Evolutionary conservation across 2,113 vertebrate species (phyloP), one percentile per base, ranked within the genome.

Genomic region (Microcebus tavaratra): DNA sequence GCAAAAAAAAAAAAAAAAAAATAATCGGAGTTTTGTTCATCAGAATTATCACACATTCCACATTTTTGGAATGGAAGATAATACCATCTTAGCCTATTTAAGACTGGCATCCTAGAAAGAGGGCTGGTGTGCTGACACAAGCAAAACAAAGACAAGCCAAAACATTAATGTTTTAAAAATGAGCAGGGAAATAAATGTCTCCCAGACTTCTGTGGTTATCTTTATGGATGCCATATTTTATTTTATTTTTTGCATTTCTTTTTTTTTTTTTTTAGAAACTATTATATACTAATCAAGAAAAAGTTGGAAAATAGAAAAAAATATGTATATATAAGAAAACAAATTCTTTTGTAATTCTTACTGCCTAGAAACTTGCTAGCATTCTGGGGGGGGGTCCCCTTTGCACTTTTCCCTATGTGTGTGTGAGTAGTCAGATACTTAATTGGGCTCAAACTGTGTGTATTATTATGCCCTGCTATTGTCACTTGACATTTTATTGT

Each of bases 71-170:
- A 63, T 29, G 48, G 61, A 63, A 20, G 63, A 88, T 80, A 85
- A 82, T 89, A 23, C 72, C 78, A 23, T 85, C 84, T 78, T 82
- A 81, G 94, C 81, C 67, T 88, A 12, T 53, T 90, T 81, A 83
- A 92, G 39, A 42, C 11, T 79, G 88, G 59, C n/a, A 39, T 88
- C 63, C 83, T 31, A n/a, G 45, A 34, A 2, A 36, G 17, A 13
- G 5, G 8, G 9, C 25, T 42, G 29, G 50, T 3, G 1, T 42
- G 20, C 76, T n/a, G 34, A 29, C 65, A 7, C 27, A 15, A 59
- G 23, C 3, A 80, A 27, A 61, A 39, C 6, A 8, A 50, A 91
- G 34, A 25, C 50, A 75, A 55, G 11, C 42, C 18, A 18, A 34
- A 48, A 80, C 34, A 57, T 39, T 2, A 70, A 50, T 31, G 3